These are phyloP conservation scores for Redunca redunca DNA, from an alignment of 2,113 vertebrate genomes.

Conservation along the genomic window DNA sequence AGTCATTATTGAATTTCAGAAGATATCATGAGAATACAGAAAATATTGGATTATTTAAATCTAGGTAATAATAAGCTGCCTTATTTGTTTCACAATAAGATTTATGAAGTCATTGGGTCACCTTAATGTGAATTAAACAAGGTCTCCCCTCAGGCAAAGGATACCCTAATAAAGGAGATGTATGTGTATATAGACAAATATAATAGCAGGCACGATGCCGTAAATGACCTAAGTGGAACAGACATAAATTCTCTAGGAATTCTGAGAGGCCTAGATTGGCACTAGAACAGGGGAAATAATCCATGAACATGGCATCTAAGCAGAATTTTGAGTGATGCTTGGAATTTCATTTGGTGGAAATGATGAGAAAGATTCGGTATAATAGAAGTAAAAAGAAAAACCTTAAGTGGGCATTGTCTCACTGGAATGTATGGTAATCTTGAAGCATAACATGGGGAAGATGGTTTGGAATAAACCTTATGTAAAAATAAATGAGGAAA, in stretches of 20 bases:
- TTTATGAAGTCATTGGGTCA: not conserved
- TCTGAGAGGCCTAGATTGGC: not conserved
- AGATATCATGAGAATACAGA: not conserved
- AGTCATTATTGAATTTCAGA: not conserved
- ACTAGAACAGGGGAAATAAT: not conserved
- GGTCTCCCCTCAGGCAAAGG: not conserved
- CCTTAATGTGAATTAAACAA: not conserved
- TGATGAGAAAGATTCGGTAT: not conserved
- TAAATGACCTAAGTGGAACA: not conserved
- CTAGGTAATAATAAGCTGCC: not conserved
- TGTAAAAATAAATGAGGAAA: not conserved
- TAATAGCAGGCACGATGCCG: not conserved
- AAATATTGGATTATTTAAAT: not conserved
- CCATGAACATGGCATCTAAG: not conserved
- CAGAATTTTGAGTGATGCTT: slow-evolving; percentile 9
- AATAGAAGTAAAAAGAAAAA: not conserved
- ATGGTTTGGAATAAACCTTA: not conserved
- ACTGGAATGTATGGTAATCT: not conserved
- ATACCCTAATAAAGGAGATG: not conserved
- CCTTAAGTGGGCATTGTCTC: not conserved
- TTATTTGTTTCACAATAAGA: not conserved
- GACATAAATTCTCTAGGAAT: not conserved
- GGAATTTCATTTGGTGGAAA: not conserved
- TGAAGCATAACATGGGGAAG: not conserved
- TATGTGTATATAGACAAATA: not conserved